Evolutionary conservation across 2,113 vertebrate species (phyloP), one percentile per base, ranked within the genome.

Genomic region (Mus musculus): DNA sequence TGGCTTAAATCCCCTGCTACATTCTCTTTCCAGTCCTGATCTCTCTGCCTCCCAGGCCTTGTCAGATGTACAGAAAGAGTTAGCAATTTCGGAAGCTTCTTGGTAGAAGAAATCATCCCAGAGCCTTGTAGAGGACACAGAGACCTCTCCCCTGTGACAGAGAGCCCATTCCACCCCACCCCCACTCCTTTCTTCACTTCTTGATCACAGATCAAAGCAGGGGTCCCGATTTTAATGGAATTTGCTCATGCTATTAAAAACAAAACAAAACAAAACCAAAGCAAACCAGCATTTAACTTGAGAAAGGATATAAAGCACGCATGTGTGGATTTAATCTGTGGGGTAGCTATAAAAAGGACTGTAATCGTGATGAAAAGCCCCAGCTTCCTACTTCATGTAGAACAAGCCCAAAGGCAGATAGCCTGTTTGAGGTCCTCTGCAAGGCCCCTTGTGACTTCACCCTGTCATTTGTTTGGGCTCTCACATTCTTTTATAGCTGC

Each of bases 141-240:
- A 49, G 67, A 14, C 67, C 63, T 36, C 5, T 12, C 36, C 63
- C 56, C 67, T 16, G 24, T 30, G 5, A 49, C 54, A 9, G 54
- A 85, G 80, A 69, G 28, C 42, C 65, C 65, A 2, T 52, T 8
- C 1, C 0, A 0, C 24, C 54, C n/a, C 20, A 1, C 36, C 61
- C 71, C 87, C 36, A 4, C 30, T 10, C 22, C 9, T 85, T 42
- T 28, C 63, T 49, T 76, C 54, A 36, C 36, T 30, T 90, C 93
- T 56, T 36, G 54, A 65, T 94, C 59, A 88, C 59, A 39, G 69
- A 94, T 93, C 82, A 77, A 96, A 96, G 95, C 92, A 52, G 42
- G 6, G 46, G 54, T 72, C 71, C 63, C 14, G n/a, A 42, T 84
- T 95, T 95, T 63, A 91, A 59, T 80, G 82, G 88, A 90, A 92